phyloP scores from a whole-genome alignment of 2,113 vertebrate genomes.

The Kryptolebias marmoratus region DNA sequence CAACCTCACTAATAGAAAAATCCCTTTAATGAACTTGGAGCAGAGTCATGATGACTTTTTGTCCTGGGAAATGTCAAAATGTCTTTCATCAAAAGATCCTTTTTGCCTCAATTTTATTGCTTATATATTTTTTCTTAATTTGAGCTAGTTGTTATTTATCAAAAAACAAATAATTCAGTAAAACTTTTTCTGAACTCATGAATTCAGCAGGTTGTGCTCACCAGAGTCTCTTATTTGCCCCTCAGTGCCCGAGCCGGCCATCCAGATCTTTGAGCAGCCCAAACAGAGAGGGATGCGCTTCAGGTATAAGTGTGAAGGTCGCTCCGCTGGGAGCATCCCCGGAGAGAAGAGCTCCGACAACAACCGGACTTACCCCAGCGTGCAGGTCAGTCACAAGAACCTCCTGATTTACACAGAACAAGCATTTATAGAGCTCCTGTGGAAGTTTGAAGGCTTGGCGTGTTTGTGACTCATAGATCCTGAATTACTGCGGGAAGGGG shows the following conservation, averaged over 20 bases:
- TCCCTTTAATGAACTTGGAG: no score
- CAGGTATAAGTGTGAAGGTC: conserved; percentile 96
- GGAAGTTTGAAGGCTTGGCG: no score
- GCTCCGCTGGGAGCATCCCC: conserved; percentile 96
- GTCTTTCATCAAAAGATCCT: no score
- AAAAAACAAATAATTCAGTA: no score
- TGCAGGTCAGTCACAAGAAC: conserved; percentile 81
- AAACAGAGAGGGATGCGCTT: conserved; percentile 97
- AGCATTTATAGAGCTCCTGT: not conserved
- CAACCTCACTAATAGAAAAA: no score
- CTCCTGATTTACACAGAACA: not conserved
- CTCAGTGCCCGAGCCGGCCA: conserved; percentile 82
- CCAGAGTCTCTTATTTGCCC: not conserved
- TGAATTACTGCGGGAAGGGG: conserved; percentile 88
- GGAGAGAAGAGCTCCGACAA: conserved; percentile 94
- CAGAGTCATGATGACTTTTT: no score
- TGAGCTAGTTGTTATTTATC: no score
- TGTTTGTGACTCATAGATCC: conserved; percentile 78
- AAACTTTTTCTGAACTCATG: no score
- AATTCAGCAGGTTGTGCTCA: no score
- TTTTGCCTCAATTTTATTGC: no score
- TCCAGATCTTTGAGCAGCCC: conserved; percentile 95
- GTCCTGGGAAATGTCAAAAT: no score
- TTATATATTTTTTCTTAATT: no score
- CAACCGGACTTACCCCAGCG: conserved; percentile 93